Evolutionary conservation across 2,113 vertebrate genomes (phyloP).

Genomic region (Eolophus roseicapilla): DNA sequence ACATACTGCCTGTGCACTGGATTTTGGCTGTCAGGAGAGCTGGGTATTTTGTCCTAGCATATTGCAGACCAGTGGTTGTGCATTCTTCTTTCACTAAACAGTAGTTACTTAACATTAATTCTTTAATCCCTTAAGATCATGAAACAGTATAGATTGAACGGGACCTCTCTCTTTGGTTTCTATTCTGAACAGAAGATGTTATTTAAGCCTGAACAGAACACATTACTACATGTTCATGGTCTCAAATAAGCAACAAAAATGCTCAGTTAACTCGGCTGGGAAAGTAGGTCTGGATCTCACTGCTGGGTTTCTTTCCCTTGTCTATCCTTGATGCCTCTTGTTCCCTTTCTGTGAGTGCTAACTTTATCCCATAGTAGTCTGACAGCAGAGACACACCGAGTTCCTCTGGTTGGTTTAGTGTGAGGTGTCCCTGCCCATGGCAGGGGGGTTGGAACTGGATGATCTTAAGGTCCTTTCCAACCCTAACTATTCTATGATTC

Average conservation of each 20-base stretch:
- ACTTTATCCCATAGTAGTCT: background rate
- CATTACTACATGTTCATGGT: background rate
- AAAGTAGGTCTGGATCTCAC: background rate
- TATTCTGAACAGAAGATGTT: background rate
- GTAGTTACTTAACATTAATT: background rate
- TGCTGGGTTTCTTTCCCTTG: background rate
- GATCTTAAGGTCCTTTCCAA: no score
- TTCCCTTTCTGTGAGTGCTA: background rate
- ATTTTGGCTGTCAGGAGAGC: background rate
- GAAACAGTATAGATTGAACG: background rate
- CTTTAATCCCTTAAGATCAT: background rate
- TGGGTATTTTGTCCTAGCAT: background rate
- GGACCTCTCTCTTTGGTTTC: background rate
- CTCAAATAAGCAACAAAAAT: background rate
- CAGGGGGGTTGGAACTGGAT: no score
- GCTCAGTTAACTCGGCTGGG: background rate
- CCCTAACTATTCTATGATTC: no score
- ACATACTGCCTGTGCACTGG: background rate
- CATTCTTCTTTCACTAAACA: background rate
- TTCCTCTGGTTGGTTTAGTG: background rate
- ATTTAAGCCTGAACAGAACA: background rate
- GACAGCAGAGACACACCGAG: background rate
- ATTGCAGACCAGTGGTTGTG: background rate
- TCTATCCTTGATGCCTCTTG: background rate
- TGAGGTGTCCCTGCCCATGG: no score